Evolutionary conservation across 2,113 vertebrate genomes (phyloP).

Genomic region (Orthonyx spaldingii): DNA sequence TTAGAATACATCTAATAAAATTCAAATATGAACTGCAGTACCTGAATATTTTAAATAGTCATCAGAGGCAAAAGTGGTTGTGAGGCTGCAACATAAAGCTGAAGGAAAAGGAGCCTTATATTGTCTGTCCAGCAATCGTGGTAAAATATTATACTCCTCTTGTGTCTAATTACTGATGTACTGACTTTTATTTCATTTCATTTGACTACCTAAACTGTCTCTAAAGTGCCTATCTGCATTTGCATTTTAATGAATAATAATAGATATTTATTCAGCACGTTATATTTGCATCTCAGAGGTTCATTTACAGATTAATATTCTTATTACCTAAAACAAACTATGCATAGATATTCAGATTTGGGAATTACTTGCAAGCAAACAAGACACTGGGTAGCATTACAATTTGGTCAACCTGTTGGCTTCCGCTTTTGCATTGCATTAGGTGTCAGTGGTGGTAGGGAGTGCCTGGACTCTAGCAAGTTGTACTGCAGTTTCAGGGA

Average conservation of each 20-base stretch:
- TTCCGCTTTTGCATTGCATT: neutral
- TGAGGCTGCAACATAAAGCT: neutral
- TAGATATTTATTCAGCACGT: conserved; percentile 1
- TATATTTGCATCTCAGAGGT: neutral
- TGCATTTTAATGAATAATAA: conserved; percentile 57
- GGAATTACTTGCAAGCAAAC: neutral
- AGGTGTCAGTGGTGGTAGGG: neutral
- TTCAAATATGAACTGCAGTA: neutral
- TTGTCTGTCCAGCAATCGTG: neutral
- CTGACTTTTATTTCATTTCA: neutral
- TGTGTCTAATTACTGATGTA: neutral
- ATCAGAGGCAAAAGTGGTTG: neutral
- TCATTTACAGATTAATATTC: conserved; percentile 21
- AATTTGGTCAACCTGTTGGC: neutral
- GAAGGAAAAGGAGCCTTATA: neutral
- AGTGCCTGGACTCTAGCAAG: neutral
- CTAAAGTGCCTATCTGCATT: neutral
- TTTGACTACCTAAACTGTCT: neutral
- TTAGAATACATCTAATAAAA: neutral
- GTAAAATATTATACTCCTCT: neutral
- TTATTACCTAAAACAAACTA: conserved; percentile 40
- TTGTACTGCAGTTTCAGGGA: neutral
- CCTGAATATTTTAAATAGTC: neutral
- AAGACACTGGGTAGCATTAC: neutral
- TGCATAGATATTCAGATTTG: neutral